Evolutionary conservation across 2,113 vertebrate genomes (phyloP), one percentile per base, ranked within the genome.

Genomic region (Oreocharis arfaki): DNA sequence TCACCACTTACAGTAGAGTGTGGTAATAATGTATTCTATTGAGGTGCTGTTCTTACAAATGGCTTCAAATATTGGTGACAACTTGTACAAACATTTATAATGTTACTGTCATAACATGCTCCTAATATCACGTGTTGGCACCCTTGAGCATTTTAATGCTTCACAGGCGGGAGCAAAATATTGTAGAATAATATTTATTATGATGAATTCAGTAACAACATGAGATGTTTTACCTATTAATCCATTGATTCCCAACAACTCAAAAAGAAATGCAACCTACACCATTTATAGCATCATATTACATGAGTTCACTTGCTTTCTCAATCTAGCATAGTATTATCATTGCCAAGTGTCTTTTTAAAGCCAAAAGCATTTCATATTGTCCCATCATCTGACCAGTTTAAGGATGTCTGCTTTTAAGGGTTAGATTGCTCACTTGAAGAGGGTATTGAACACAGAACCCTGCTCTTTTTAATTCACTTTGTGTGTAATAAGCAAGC

Each of bases 1-100:
- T 91, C 77, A 67, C 44, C 41, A 23, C 33, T 46, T 79, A 75
- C 24, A 71, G 65, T 11, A 69, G 24, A 20, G 27, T 78, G 60
- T 60, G 41, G 27, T 95, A 89, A 75, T 81, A 70, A 79, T 59
- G 33, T 82, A 28, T 84, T 89, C 77, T 82, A 78, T 70, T 59
- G 87, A 64, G 49, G 77, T 84, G 53, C 41, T 71, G 65, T 71
- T 91, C 94, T 65, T 82, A 79, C 57, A 87, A 94, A 67, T 64
- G 49, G 12, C 42, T 93, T 93, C 67, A 95, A 89, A 77, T 83
- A 83, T 68, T 83, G n/a, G 57, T 93, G 80, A 83, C 87, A 91
- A 87, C 46, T 30, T 75, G 49, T 89, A 83, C 53, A 95, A 96
- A 91, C 81, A 79, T 81, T 75, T 84, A 55, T 60, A 82, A 52